These are phyloP conservation scores for Drosophila borealis DNA, from an alignment of 2,888 invertebrate genomes.

Conservation along the genomic window DNA sequence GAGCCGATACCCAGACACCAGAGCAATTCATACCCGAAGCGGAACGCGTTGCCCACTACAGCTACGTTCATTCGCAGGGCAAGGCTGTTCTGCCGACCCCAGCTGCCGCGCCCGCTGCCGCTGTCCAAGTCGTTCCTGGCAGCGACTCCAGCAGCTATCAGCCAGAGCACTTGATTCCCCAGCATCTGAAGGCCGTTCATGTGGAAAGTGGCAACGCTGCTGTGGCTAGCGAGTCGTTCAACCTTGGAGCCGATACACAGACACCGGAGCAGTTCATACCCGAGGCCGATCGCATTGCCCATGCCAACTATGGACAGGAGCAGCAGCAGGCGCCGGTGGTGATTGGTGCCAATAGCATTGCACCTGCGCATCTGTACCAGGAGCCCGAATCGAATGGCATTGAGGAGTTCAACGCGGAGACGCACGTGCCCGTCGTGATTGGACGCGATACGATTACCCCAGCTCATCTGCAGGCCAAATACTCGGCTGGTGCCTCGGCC, in stretches of 20 bases:
- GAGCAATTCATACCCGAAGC: conserved; percentile 39
- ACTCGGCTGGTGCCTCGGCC: conserved; percentile 21
- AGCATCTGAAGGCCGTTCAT: conserved; percentile 15
- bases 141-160: conserved; percentile 36
- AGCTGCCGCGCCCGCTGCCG: neutral
- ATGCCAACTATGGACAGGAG: conserved; percentile 32
- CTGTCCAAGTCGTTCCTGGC: conserved; percentile 15
- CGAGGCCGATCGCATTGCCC: conserved; percentile 39
- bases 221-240: conserved; percentile 9
- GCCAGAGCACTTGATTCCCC: conserved; percentile 37
- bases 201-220: neutral
- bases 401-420: conserved; percentile 63
- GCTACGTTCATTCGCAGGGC: conserved; percentile 19
- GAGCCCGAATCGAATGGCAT: conserved; percentile 66
- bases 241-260: conserved; percentile 48
- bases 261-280: conserved; percentile 57
- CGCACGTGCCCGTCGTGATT: conserved; percentile 58
- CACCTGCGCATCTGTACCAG: conserved; percentile 54
- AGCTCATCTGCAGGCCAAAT: conserved; percentile 26
- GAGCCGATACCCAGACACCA: conserved; percentile 38
- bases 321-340: conserved; percentile 30
- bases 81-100: conserved; percentile 8
- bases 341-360: conserved; percentile 40
- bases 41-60: conserved; percentile 25
- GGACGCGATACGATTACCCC: conserved; percentile 55